These are phyloP conservation scores for Dryadula phaetusa DNA, from an alignment of 2,888 invertebrate species.

Conservation along the genomic window DNA sequence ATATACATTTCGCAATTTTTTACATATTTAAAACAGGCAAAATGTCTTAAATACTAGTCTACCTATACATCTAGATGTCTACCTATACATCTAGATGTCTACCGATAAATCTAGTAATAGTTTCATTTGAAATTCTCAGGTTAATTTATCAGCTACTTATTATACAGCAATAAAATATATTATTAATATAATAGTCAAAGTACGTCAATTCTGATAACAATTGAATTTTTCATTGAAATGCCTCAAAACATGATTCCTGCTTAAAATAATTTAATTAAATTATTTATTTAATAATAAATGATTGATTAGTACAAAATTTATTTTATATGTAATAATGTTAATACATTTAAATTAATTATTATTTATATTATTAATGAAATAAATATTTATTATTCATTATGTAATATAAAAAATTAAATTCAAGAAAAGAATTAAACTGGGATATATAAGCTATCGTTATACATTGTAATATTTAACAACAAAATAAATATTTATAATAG, in stretches of 20 bases:
- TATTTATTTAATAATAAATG: background rate
- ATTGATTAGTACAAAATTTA: constrained; percentile 16
- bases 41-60: too few relatives aligned
- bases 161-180: background rate
- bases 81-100: too few relatives aligned
- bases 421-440: background rate
- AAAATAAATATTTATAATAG: background rate
- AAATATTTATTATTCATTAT: background rate
- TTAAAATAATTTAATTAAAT: constrained; percentile 18
- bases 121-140: too few relatives aligned
- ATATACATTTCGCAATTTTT: too few relatives aligned
- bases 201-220: constrained; percentile 13
- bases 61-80: too few relatives aligned
- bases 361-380: background rate
- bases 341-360: background rate
- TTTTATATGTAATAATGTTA: background rate
- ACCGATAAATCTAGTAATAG: too few relatives aligned
- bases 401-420: background rate
- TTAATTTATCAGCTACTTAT: background rate
- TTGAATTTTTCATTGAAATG: constrained; percentile 9
- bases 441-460: background rate
- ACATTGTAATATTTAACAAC: background rate
- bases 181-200: background rate
- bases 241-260: constrained; percentile 21
- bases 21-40: too few relatives aligned